These are phyloP conservation scores for Crocuta crocuta DNA, from an alignment of 2,113 vertebrate species.

Conservation along the genomic window DNA sequence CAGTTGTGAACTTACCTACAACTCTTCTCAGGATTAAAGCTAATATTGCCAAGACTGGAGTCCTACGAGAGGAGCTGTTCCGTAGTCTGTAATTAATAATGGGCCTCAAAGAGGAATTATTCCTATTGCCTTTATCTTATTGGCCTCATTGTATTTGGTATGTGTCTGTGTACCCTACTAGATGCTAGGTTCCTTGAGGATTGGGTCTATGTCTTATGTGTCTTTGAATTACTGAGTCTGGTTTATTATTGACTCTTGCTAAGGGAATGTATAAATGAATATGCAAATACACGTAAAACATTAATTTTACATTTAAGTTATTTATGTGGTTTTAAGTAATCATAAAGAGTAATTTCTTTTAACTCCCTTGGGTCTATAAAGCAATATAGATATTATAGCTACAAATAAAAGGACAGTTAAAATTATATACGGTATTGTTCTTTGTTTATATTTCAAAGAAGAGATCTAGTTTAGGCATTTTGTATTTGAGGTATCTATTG, in stretches of 20 bases:
- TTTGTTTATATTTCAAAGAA: conserved; percentile 31
- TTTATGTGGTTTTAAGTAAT: conserved; percentile 37
- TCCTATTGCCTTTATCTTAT: neutral
- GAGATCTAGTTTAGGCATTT: neutral
- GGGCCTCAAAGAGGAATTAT: neutral
- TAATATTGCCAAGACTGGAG: neutral
- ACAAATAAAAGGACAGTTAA: conserved; percentile 10
- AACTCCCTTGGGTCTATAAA: neutral
- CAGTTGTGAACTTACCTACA: neutral
- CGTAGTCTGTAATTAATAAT: neutral
- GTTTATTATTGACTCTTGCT: neutral
- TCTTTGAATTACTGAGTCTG: conserved; percentile 32
- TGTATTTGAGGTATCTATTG: neutral
- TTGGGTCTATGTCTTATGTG: neutral
- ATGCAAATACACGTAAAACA: conserved; percentile 22
- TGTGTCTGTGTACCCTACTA: neutral
- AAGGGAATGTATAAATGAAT: neutral
- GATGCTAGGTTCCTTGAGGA: neutral
- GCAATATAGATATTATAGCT: neutral
- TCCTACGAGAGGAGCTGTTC: neutral
- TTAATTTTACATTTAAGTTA: conserved; percentile 29
- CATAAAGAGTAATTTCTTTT: conserved; percentile 26
- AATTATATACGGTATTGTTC: neutral
- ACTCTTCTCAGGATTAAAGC: neutral
- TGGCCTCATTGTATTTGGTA: neutral